Percentiles rank a stretch among this genome's conserved stretches.
These are phyloP conservation scores for Stenodema calcarata DNA, from an alignment of 2,888 invertebrate genomes.

Conservation along the genomic window DNA sequence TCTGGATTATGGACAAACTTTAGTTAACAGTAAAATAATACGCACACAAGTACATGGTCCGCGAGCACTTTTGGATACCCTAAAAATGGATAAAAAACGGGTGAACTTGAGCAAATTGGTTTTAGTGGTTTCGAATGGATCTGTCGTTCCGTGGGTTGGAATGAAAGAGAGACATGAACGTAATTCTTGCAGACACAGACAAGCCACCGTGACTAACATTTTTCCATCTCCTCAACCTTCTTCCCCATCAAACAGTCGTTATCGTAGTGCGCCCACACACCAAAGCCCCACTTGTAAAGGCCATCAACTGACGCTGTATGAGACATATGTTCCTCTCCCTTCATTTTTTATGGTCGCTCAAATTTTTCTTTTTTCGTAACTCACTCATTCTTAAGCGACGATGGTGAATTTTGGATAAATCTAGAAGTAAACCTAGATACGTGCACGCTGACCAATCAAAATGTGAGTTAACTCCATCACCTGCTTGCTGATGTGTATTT, in stretches of 20 bases:
- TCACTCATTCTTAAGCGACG: not conserved
- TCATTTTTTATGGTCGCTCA: not conserved
- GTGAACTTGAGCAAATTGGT: too few species aligned
- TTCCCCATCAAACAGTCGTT: not conserved
- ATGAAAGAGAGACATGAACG: not conserved
- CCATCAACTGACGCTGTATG: not conserved
- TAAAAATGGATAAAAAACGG: too few species aligned
- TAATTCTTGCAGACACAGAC: not conserved
- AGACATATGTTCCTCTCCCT: not conserved
- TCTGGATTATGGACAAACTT: too few species aligned
- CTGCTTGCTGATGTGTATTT: too few species aligned
- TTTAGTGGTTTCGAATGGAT: too few species aligned
- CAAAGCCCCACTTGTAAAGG: not conserved
- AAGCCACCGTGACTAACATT: not conserved
- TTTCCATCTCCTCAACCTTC: not conserved
- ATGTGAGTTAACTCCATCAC: too few species aligned
- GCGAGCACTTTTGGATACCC: too few species aligned
- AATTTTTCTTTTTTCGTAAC: not conserved
- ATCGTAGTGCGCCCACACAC: not conserved
- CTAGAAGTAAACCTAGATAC: too few species aligned
- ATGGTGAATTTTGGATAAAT: not conserved
- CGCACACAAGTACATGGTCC: too few species aligned
- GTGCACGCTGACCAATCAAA: too few species aligned
- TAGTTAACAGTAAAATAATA: too few species aligned
- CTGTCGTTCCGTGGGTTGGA: too few species aligned